phyloP scores from a whole-genome alignment of 2,888 invertebrate species.

The Eledona agricola region DNA sequence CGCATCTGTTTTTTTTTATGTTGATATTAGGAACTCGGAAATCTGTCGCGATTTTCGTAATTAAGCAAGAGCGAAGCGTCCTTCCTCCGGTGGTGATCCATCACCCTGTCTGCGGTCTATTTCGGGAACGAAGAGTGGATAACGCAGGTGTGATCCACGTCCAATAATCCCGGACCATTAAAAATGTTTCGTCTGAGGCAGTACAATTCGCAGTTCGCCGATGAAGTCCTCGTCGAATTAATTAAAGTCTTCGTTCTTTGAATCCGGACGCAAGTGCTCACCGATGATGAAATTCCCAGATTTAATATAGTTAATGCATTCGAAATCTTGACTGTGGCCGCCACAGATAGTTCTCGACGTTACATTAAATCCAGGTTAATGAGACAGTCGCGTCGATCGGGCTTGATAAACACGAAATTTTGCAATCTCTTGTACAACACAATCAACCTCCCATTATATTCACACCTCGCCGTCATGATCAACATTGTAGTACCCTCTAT shows the following conservation, averaged over 20 bases:
- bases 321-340: conserved; percentile 18
- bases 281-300: conserved; percentile 35
- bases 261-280: conserved; percentile 20
- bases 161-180: conserved; percentile 16
- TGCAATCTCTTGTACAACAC: conserved; percentile 41
- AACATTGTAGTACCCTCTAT: no score
- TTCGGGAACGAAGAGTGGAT: no score
- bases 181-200: conserved; percentile 25
- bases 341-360: conserved; percentile 28
- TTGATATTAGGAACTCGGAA: no score
- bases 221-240: conserved; percentile 17
- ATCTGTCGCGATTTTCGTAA: no score
- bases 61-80: no score
- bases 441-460: conserved; percentile 29
- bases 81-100: conserved; percentile 4
- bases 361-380: conserved; percentile 32
- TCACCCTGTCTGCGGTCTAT: conserved; percentile 2
- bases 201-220: conserved; percentile 2
- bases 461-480: no score
- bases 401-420: conserved; percentile 33
- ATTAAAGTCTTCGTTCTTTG: conserved; percentile 27
- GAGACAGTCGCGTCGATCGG: conserved; percentile 36
- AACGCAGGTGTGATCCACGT: conserved; percentile 12
- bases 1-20: no score
- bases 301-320: conserved; percentile 36